Conservation (phyloP, 2,888 invertebrate genomes). For the Escarpia spicata region DNA sequence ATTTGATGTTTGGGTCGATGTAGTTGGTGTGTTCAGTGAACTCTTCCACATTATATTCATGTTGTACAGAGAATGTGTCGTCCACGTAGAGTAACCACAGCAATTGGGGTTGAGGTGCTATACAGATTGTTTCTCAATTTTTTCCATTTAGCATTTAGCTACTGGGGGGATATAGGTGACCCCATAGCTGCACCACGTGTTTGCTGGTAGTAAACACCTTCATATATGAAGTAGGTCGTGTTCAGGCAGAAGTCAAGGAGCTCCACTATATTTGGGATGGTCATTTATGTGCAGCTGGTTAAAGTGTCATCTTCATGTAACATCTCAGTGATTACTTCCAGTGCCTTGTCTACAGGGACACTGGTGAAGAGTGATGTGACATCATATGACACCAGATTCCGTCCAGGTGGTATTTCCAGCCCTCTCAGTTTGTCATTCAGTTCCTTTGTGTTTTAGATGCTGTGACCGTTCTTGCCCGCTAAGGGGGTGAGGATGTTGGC, state of each 20-base stretch:
- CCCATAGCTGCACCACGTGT: slow-evolving; percentile 26
- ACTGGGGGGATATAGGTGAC: slow-evolving; percentile 17
- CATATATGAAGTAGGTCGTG: slow-evolving; percentile 24
- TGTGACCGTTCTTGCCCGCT: slow-evolving; percentile 27
- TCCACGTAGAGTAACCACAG: slow-evolving; percentile 17
- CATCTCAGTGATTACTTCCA: neutral
- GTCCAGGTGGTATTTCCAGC: slow-evolving; percentile 28
- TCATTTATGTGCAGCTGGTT: neutral
- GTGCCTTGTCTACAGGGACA: neutral
- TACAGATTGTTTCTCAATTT: slow-evolving; percentile 18
- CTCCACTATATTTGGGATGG: neutral
- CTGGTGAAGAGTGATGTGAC: slow-evolving; percentile 32
- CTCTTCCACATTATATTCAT: neutral
- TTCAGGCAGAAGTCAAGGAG: slow-evolving; percentile 23
- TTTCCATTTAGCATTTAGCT: slow-evolving; percentile 24
- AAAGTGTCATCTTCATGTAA: slow-evolving; percentile 21
- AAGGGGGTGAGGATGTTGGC: slow-evolving; percentile 26
- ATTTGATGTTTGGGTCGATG: slow-evolving; percentile 22
- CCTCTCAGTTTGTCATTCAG: slow-evolving; percentile 27
- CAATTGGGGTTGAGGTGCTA: neutral
- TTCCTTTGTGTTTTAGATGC: slow-evolving; percentile 28
- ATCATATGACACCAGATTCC: slow-evolving; percentile 33
- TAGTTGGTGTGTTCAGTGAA: neutral
- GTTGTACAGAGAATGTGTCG: neutral
- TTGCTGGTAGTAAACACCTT: slow-evolving; percentile 13